Evolutionary conservation across 2,888 invertebrate species (phyloP), one percentile per base, ranked within the genome.

Genomic region (Dinocampus coccinellae): DNA sequence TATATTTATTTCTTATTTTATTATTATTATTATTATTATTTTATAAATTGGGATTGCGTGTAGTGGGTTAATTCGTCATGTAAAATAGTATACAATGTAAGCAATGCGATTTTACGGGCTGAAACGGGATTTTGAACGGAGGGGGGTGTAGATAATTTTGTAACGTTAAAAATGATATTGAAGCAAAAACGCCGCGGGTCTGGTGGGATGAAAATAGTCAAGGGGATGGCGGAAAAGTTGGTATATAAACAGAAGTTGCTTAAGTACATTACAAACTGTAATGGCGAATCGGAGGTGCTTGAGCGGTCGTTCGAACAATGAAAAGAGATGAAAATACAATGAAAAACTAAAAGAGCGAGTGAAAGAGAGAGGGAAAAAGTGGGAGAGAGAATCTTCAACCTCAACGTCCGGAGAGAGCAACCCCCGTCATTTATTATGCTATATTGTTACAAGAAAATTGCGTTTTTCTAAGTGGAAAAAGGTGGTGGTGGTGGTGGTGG

Each of bases 261-360:
- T 86, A 85, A 86, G 85, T 85, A 85, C 85, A 87, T 87, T 87
- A 87, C 85, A 85, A 87, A 85, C 83, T 84, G 85, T 86, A 86
- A 87, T 84, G 83, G 86, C 79, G 84, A 85, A 85, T 86, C 81
- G 82, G 80, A 79, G 84, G 79, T 78, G 79, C 78, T 80, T 78
- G 76, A 80, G 73, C 63, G 79, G 78, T 80, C 73, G 80, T 79
- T 79, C 79, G 79, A 75, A 75, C 74, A 72, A 73, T 66, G 64
- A 68, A 76, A 72, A 75, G 76, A 76, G 78, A 69, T 77, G 24
- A 33, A 33, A 42, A 36, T 34, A 26, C 7, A 62, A 64, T 47
- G 39, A 24, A n/a, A n/a, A n/a, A n/a, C n/a, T n/a, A n/a, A n/a
- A n/a, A n/a, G n/a, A n/a, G n/a, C 20, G 22, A 16, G 10, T 36